Evolutionary conservation across 2,888 invertebrate genomes (phyloP).

Genomic region (Cataglyphis cursor): DNA sequence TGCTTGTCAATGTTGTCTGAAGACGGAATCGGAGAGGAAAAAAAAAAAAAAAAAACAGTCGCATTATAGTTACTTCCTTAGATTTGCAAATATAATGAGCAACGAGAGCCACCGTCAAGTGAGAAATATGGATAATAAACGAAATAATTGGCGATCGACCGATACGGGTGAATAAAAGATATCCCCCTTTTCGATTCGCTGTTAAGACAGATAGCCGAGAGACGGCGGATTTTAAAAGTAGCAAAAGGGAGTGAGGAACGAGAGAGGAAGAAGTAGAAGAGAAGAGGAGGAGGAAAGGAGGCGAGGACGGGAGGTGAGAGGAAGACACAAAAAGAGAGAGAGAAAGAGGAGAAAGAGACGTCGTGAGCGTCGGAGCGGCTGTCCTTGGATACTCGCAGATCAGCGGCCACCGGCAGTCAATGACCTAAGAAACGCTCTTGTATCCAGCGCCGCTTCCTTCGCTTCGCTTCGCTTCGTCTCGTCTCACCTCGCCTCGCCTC

Average conservation of each 20-base stretch:
- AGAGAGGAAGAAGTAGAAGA: constrained; percentile 33
- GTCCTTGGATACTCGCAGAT: constrained; percentile 86
- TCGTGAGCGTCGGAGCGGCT: constrained; percentile 81
- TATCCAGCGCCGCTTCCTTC: constrained; percentile 79
- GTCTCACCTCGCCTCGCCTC: constrained; percentile 75
- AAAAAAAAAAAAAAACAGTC: neutral
- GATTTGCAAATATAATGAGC: constrained; percentile 53
- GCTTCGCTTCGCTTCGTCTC: constrained; percentile 78
- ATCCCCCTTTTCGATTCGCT: constrained; percentile 48
- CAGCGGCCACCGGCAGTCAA: constrained; percentile 86
- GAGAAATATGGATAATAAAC: constrained; percentile 33
- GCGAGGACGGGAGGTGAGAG: constrained; percentile 14
- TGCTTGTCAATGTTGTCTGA: constrained; percentile 2
- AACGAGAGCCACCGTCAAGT: neutral
- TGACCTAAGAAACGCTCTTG: constrained; percentile 85
- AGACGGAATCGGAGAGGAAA: neutral
- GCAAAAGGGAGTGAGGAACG: constrained; percentile 11
- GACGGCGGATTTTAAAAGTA: constrained; percentile 52
- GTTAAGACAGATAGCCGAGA: constrained; percentile 57
- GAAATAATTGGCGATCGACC: constrained; percentile 49
- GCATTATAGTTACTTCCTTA: constrained; percentile 5
- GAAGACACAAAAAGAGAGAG: constrained; percentile 13
- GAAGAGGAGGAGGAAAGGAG: constrained; percentile 23
- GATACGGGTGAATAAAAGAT: constrained; percentile 43
- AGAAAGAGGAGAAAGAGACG: constrained; percentile 40